Evolutionary conservation across 1,140 invertebrate genomes (phyloP), one percentile per base, ranked within the genome.

Genomic region (Chymomyza costata): DNA sequence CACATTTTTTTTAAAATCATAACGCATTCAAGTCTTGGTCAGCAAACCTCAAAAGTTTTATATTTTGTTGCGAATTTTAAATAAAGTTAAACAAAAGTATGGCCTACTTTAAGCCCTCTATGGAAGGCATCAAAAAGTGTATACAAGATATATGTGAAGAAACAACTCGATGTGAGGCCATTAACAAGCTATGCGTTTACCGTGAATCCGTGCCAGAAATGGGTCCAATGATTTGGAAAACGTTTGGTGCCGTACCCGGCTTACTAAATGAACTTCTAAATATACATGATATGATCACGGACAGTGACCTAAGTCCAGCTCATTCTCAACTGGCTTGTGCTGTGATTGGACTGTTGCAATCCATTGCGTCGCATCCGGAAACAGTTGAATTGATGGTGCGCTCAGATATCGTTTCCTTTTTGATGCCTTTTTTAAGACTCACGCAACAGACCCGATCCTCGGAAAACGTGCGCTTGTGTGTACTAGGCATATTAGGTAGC

Each of bases 301-400:
- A 6, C 16, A 57, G 52, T 25, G n/a, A 37, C 14, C 6, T 64
- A 2, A 58, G 2, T 10, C 13, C n/a, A 1, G 21, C 21, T 28
- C 47, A 65, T 17, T 57, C 62, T 3, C 60, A 58, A 11, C 52
- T 61, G 15, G 39, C 64, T n/a, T 64, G 53, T 44, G 34, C 60
- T 1, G 62, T 61, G 38, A 51, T 65, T n/a, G 46, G 61, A 7
- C 47, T 65, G 15, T 32, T 65, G 6, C 43, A 65, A 41, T 14
- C 38, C 2, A 65, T 65, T 31, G 53, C 35, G 25, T 45, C 53
- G 0, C 41, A 65, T 28, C 43, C 53, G n/a, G n/a, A 11, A 6
- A 52, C 63, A 6, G 60, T 30, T 3, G 6, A 51, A 1, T 6
- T 31, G 10, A 41, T 65, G 5, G 25, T 64, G 10, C 62, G 60